A percentile compares a stretch with the other conserved stretches of the same genome.
phyloP scores from a whole-genome alignment of 2,797 vertebrate genomes.

The Gorsachius magnificus region DNA sequence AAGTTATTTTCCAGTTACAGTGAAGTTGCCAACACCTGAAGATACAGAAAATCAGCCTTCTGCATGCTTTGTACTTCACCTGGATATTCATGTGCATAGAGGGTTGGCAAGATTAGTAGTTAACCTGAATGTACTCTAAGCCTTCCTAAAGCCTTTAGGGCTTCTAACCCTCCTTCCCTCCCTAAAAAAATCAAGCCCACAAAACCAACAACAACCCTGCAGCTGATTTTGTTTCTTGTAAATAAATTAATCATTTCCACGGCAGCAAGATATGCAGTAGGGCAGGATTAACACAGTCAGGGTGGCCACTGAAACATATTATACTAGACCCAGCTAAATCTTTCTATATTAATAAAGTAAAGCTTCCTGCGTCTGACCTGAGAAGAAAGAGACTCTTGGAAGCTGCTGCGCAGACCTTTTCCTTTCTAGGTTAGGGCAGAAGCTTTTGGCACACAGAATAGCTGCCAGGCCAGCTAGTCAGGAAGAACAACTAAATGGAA shows the following conservation, averaged over 20 bases:
- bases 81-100: background rate
- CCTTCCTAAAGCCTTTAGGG: background rate
- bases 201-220: background rate
- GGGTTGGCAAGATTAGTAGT: background rate
- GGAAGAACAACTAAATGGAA: slow-evolving; percentile 43
- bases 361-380: background rate
- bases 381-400: background rate
- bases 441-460: slow-evolving; percentile 12
- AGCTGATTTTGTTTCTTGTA: background rate
- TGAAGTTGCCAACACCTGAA: background rate
- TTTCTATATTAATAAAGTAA: background rate
- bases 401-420: background rate
- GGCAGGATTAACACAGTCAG: background rate
- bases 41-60: background rate
- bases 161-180: background rate
- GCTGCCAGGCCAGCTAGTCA: slow-evolving; percentile 57
- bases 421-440: slow-evolving; percentile 19
- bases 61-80: background rate
- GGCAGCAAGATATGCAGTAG: background rate
- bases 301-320: background rate
- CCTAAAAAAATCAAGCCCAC: background rate
- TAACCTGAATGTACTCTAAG: background rate
- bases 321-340: background rate
- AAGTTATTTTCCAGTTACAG: background rate
- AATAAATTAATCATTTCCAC: background rate